Conservation (phyloP, 2,888 invertebrate genomes). For the Candidula unifasciata region DNA sequence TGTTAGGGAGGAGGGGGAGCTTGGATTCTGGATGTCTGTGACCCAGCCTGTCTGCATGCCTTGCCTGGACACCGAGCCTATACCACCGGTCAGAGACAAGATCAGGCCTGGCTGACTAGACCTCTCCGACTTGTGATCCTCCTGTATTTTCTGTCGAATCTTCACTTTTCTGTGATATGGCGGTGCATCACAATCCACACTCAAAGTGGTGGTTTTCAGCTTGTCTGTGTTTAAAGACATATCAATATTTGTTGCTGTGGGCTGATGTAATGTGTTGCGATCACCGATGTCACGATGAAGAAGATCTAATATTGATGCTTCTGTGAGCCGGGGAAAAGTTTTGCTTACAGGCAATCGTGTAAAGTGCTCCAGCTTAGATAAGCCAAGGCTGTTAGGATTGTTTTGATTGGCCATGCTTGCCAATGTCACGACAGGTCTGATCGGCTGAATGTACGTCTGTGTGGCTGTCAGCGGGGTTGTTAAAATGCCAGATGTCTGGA, state of each 20-base stretch:
- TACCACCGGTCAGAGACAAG: slow-evolving; percentile 43
- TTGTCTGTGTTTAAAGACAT: background rate
- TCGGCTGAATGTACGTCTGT: slow-evolving; percentile 57
- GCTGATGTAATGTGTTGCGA: background rate
- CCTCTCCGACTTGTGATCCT: slow-evolving; percentile 1
- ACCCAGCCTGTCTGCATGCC: slow-evolving; percentile 41
- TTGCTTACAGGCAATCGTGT: background rate
- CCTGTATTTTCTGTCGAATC: background rate
- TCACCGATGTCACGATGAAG: background rate
- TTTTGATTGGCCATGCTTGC: slow-evolving; percentile 55
- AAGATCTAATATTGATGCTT: background rate
- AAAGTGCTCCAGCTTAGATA: background rate
- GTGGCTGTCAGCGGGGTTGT: slow-evolving; percentile 7
- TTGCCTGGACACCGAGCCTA: slow-evolving; percentile 43
- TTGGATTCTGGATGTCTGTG: background rate
- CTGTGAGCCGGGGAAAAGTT: background rate
- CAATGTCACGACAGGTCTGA: slow-evolving; percentile 67
- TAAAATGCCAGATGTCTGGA: slow-evolving; percentile 58
- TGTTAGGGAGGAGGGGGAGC: background rate
- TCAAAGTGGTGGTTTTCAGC: background rate
- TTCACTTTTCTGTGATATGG: background rate
- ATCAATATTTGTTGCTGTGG: background rate
- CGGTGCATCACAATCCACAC: background rate
- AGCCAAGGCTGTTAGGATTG: background rate
- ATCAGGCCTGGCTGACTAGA: slow-evolving; percentile 27